phyloP scores from a whole-genome alignment of 2,113 vertebrate genomes.

The Mobula birostris region DNA sequence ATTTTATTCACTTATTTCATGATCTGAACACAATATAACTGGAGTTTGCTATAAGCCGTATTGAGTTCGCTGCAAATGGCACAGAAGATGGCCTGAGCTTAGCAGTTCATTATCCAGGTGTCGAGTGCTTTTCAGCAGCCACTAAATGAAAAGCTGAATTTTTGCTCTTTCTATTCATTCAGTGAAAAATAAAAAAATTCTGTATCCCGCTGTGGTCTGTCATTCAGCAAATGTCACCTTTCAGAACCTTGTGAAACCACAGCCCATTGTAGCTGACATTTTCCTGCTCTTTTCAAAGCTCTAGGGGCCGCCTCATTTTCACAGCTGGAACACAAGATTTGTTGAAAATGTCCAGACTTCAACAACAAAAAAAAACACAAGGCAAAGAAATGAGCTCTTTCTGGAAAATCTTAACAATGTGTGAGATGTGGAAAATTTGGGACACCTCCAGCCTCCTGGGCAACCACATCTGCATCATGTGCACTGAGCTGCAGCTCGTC shows the following conservation, averaged over 20 bases:
- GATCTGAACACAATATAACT: background rate
- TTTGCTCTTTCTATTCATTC: background rate
- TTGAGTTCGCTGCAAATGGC: background rate
- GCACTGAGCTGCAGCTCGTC: too few species aligned
- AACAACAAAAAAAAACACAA: background rate
- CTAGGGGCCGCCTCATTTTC: constrained; percentile 5
- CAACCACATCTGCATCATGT: too few species aligned
- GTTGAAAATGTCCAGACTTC: background rate
- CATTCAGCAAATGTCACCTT: constrained; percentile 25
- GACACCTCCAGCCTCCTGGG: too few species aligned
- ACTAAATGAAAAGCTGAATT: background rate
- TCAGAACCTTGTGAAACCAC: background rate
- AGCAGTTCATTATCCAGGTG: background rate
- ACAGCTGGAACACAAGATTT: background rate
- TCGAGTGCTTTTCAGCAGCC: background rate
- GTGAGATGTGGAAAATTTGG: too few species aligned
- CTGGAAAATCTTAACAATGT: background rate
- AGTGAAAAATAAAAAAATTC: background rate
- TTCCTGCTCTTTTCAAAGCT: background rate
- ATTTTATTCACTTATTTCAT: background rate
- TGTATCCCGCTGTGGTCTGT: background rate
- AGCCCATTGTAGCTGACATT: background rate
- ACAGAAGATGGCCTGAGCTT: background rate
- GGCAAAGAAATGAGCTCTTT: constrained; percentile 1
- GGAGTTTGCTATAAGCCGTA: background rate